Conservation (phyloP, 2,888 invertebrate genomes). For the Deilephila porcellus region DNA sequence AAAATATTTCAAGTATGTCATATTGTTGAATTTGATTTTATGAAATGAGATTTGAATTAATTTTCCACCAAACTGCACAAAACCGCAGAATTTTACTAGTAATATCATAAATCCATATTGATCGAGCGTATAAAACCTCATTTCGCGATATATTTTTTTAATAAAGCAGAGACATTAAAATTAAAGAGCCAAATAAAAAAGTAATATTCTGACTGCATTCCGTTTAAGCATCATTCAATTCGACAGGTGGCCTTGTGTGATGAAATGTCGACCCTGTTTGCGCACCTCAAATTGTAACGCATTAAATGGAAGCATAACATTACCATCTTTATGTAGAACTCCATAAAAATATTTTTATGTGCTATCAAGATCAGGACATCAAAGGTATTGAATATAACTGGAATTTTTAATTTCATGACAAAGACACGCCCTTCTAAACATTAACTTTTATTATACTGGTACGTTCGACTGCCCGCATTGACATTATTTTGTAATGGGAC, state of each 20-base stretch:
- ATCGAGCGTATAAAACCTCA: background rate
- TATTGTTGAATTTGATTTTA: too few species aligned
- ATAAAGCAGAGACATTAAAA: constrained; percentile 5
- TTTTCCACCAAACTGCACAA: background rate
- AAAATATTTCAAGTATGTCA: too few species aligned
- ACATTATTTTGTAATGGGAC: too few species aligned
- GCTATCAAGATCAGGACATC: too few species aligned
- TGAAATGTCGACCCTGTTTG: constrained; percentile 21
- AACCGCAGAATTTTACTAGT: background rate
- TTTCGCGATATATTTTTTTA: background rate
- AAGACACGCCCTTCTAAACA: too few species aligned
- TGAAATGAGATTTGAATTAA: too few species aligned
- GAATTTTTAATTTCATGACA: too few species aligned
- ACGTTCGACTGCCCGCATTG: too few species aligned
- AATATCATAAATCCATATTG: background rate
- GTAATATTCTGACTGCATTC: constrained; percentile 14
- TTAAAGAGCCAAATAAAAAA: constrained; percentile 1
- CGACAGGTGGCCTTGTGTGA: constrained; percentile 2
- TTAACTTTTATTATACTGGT: too few species aligned
- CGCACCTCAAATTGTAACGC: constrained; percentile 18
- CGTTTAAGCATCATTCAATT: constrained; percentile 25
- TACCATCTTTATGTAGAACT: background rate
- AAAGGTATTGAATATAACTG: too few species aligned
- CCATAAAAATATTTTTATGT: too few species aligned
- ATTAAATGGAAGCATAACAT: constrained; percentile 16